A percentile compares a stretch with the other conserved stretches of the same genome.
Conservation (phyloP, 1,140 invertebrate species). For the Halictus rubicundus region DNA sequence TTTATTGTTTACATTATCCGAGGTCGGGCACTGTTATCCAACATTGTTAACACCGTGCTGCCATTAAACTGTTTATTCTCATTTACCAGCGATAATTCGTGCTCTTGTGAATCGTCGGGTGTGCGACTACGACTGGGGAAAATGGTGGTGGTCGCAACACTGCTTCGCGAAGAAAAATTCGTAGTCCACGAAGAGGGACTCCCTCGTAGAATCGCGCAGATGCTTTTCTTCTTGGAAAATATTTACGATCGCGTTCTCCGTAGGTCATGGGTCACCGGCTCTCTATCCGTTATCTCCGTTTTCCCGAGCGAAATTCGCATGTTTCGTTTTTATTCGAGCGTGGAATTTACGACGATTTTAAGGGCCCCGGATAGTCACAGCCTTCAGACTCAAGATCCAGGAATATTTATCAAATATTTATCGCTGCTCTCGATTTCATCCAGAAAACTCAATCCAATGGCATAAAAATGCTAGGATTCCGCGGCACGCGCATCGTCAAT, state of each 20-base stretch:
- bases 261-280: neutral
- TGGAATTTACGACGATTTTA: too few species aligned
- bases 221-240: neutral
- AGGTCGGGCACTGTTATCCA: too few species aligned
- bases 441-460: too few species aligned
- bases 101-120: too few species aligned
- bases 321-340: too few species aligned
- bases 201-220: neutral
- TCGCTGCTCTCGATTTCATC: too few species aligned
- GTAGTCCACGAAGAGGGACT: neutral
- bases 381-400: too few species aligned
- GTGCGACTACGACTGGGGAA: neutral
- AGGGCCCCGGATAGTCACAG: too few species aligned
- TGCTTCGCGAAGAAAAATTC: neutral
- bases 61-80: neutral
- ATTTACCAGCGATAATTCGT: constrained; percentile 6
- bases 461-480: too few species aligned
- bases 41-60: constrained; percentile 34
- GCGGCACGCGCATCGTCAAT: too few species aligned
- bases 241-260: constrained; percentile 24
- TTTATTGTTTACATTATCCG: too few species aligned
- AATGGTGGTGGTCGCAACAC: neutral
- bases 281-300: neutral
- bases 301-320: neutral
- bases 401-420: too few species aligned